Conservation (phyloP, 2,888 invertebrate species). For the Nomada flava region DNA sequence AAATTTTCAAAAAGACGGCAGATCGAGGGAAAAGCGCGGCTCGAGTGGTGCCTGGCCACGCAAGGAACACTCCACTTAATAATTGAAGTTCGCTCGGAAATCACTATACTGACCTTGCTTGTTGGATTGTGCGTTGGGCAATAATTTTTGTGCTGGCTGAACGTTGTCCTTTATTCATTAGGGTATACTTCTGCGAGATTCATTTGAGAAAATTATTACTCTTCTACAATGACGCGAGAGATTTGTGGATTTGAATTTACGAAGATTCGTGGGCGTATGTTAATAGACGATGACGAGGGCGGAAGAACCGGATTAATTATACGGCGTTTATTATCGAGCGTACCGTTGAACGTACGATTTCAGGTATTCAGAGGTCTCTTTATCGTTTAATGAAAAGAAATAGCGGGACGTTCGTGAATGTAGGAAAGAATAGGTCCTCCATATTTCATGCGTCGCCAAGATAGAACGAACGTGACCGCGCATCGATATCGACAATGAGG, state of each 20-base stretch:
- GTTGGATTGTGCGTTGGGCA: slow-evolving; percentile 37
- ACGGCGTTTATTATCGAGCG: slow-evolving; percentile 17
- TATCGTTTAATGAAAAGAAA: slow-evolving; percentile 42
- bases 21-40: not conserved
- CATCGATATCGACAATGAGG: slow-evolving; percentile 20
- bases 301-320: slow-evolving; percentile 30
- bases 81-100: slow-evolving; percentile 28
- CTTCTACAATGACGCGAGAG: not conserved
- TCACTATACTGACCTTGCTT: slow-evolving; percentile 34
- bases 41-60: not conserved
- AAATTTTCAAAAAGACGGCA: slow-evolving; percentile 6
- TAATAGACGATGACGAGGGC: slow-evolving; percentile 6
- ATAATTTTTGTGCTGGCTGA: slow-evolving; percentile 37
- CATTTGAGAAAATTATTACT: not conserved
- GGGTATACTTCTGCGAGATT: not conserved
- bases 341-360: slow-evolving; percentile 17
- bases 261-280: not conserved
- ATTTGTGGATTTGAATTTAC: not conserved
- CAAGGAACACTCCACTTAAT: slow-evolving; percentile 11
- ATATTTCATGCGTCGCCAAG: slow-evolving; percentile 53
- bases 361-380: slow-evolving; percentile 32
- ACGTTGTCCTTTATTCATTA: not conserved
- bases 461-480: slow-evolving; percentile 44
- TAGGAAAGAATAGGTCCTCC: slow-evolving; percentile 54
- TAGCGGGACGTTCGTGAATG: slow-evolving; percentile 37